A percentile compares a stretch with the other conserved stretches of the same genome.
These are phyloP conservation scores for Sparidentex hasta DNA, from an alignment of 2,797 vertebrate species.

Conservation along the genomic window DNA sequence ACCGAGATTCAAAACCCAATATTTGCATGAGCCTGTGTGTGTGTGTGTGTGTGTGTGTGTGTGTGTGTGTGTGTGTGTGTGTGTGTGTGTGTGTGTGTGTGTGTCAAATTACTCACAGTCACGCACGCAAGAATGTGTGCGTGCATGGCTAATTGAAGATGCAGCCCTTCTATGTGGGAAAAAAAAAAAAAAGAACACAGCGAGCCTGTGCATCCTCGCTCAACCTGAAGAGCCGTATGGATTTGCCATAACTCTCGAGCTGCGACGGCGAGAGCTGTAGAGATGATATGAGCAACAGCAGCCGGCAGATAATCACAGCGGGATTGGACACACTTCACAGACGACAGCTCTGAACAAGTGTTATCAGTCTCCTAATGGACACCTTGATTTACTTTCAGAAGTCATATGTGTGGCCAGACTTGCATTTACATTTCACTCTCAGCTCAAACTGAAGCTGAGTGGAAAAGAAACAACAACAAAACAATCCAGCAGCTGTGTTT, in stretches of 20 bases:
- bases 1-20: constrained; percentile 59
- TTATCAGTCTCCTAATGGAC: constrained; percentile 36
- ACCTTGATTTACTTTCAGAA: constrained; percentile 44
- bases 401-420: constrained; percentile 14
- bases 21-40: constrained; percentile 45
- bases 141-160: constrained; percentile 38
- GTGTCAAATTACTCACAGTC: background rate
- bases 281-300: constrained; percentile 43
- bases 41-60: too few relatives aligned
- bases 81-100: too few relatives aligned
- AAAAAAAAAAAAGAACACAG: constrained; percentile 14
- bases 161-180: constrained; percentile 1
- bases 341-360: constrained; percentile 33
- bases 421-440: constrained; percentile 25
- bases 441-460: background rate
- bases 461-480: background rate
- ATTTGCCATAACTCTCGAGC: constrained; percentile 60
- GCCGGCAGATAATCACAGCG: constrained; percentile 55
- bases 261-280: constrained; percentile 27
- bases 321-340: constrained; percentile 57
- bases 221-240: constrained; percentile 46
- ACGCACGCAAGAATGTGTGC: background rate
- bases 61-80: too few relatives aligned
- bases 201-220: constrained; percentile 18
- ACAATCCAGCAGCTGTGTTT: background rate